Conservation (phyloP, 2,797 vertebrate genomes). For the Lophius americanus region DNA sequence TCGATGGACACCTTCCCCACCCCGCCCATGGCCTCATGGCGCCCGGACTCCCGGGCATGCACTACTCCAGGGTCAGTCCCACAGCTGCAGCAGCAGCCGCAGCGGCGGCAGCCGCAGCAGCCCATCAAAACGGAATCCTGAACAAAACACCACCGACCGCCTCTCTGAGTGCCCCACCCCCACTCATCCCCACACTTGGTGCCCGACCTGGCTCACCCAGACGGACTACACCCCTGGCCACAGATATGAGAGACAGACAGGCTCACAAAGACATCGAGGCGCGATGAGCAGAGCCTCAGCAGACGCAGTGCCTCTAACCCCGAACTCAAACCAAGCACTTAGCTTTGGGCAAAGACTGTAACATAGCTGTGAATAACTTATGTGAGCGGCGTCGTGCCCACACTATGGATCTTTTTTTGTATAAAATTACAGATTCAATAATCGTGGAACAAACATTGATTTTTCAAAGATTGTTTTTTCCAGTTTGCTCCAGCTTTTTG, state of each 20-base stretch:
- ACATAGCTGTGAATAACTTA: slow-evolving; percentile 82
- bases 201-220: slow-evolving; percentile 89
- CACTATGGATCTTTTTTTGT: slow-evolving; percentile 69
- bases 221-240: slow-evolving; percentile 93
- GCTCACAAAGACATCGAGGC: slow-evolving; percentile 97
- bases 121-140: slow-evolving; percentile 92
- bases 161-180: slow-evolving; percentile 94
- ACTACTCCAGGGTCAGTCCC: slow-evolving; percentile 94
- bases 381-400: slow-evolving; percentile 50
- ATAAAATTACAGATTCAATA: slow-evolving; percentile 63
- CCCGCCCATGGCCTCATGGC: slow-evolving; percentile 82
- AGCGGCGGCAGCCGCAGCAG: slow-evolving; percentile 73
- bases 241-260: slow-evolving; percentile 94
- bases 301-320: slow-evolving; percentile 40
- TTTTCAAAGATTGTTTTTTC: slow-evolving; percentile 85
- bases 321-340: slow-evolving; percentile 82
- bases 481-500: slow-evolving; percentile 81
- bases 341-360: slow-evolving; percentile 78
- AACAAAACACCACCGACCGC: slow-evolving; percentile 94
- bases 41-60: slow-evolving; percentile 94
- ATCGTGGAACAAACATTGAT: slow-evolving; percentile 69
- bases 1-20: slow-evolving; percentile 92
- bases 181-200: slow-evolving; percentile 93
- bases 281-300: slow-evolving; percentile 80
- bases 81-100: slow-evolving; percentile 70